Percentiles rank a stretch among this genome's conserved stretches.
Evolutionary conservation across 1,140 invertebrate species (phyloP).

Genomic region (Eupeodes corollae): DNA sequence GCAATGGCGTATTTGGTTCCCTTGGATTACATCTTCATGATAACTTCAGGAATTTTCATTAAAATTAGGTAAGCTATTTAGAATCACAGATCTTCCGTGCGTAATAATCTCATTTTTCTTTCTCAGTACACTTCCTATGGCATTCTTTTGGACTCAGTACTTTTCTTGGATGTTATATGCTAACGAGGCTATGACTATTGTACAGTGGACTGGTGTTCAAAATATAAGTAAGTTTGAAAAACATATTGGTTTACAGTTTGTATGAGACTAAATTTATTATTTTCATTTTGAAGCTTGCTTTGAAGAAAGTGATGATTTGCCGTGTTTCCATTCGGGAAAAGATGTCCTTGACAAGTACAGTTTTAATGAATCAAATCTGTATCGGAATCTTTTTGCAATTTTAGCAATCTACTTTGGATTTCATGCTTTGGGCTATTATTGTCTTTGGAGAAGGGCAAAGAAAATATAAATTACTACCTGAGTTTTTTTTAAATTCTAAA

Average conservation of each 20-base stretch:
- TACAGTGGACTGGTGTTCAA: slow-evolving; percentile 63
- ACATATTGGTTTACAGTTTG: background rate
- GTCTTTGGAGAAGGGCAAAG: slow-evolving; percentile 50
- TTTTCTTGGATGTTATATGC: slow-evolving; percentile 88
- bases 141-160: slow-evolving; percentile 75
- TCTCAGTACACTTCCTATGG: slow-evolving; percentile 62
- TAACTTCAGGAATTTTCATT: slow-evolving; percentile 73
- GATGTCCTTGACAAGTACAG: slow-evolving; percentile 61
- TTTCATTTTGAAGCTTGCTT: slow-evolving; percentile 60
- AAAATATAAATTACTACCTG: slow-evolving; percentile 41
- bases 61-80: slow-evolving; percentile 55
- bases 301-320: slow-evolving; percentile 43
- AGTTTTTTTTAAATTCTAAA: too few species aligned
- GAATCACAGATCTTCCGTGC: too few species aligned
- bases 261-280: slow-evolving; percentile 10
- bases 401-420: slow-evolving; percentile 52
- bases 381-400: slow-evolving; percentile 52
- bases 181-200: slow-evolving; percentile 73
- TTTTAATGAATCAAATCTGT: slow-evolving; percentile 53
- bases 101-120: background rate
- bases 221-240: slow-evolving; percentile 58
- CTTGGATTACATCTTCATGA: slow-evolving; percentile 78
- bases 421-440: slow-evolving; percentile 55
- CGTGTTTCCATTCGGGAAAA: slow-evolving; percentile 57
- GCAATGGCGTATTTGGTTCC: slow-evolving; percentile 77